phyloP scores from a whole-genome alignment of 2,113 vertebrate species.

The Lutjanus erythropterus region DNA sequence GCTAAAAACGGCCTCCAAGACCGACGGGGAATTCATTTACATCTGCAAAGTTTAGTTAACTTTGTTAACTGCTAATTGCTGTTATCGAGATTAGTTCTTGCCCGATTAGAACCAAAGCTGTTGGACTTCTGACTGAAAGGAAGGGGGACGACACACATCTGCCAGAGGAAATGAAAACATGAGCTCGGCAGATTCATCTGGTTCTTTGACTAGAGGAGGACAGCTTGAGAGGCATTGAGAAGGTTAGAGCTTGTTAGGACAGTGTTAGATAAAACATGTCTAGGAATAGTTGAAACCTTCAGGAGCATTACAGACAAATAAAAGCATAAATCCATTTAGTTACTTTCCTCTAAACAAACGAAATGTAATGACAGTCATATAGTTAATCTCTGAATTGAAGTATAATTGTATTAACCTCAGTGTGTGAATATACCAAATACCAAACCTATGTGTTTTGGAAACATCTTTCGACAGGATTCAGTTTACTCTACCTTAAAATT shows the following conservation, averaged over 20 bases:
- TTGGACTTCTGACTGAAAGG: no score
- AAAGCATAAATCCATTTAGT: not conserved
- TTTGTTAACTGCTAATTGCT: no score
- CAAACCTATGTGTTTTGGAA: not conserved
- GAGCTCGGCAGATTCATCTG: no score
- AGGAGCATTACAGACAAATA: not conserved
- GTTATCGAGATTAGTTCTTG: no score
- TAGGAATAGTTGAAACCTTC: not conserved
- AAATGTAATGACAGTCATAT: not conserved
- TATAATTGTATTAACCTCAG: not conserved
- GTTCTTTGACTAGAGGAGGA: no score
- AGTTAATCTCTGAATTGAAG: not conserved
- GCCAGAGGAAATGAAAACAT: no score
- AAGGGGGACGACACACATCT: no score
- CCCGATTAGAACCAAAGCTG: no score
- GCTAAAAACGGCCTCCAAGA: no score
- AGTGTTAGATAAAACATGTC: not conserved
- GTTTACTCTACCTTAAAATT: constrained; percentile 1
- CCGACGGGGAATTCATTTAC: no score
- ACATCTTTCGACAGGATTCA: constrained; percentile 2
- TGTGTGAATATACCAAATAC: constrained; percentile 8
- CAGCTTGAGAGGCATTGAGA: not conserved
- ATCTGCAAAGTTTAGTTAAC: no score
- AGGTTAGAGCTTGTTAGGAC: not conserved
- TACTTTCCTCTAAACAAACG: not conserved